Evolutionary conservation across 2,888 invertebrate species (phyloP), one percentile per base, ranked within the genome.

Genomic region (Drosophila gaucha): DNA sequence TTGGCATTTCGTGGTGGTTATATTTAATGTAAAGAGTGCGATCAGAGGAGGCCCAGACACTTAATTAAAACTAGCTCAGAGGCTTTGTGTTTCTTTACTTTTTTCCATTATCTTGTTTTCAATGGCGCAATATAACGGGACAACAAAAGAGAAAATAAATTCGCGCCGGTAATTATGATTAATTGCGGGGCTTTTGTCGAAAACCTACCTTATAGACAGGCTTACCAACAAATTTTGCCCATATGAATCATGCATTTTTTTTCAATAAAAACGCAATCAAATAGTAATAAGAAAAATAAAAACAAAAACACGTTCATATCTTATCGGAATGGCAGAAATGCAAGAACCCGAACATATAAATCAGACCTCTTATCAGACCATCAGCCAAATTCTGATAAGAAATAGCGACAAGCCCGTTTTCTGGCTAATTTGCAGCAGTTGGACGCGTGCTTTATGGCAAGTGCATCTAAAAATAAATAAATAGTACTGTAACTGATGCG

Each of bases 161-260:
- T 57, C 50, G 50, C 51, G 35, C 14, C 30, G 71, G 49, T 71
- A 71, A 79, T 78, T 74, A 74, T 84, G 80, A 79, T 84, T 59
- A 68, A 79, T 79, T 74, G 65, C 35, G 46, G 20, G 30, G 30
- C n/a, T 33, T 51, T 49, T 64, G 44, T 46, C 39, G 16, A 35
- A 22, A 39, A 18, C 18, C 35, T 31, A 6, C 18, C 12, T 18
- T 24, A 14, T 44, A 44, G 28, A 31, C 16, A 6, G 18, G 4
- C 28, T 28, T 20, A 10, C 26, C 30, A 31, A 31, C 14, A n/a
- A 18, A 20, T 44, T 36, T 56, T n/a, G 12, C 18, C 12, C 14
- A 10, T 20, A 30, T 83, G 79, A 78, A n/a, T 74, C 78, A 80
- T 18, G 5, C 9, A 28, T 16, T 30, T 14, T 50, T 50, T 51